Evolutionary conservation across 2,797 vertebrate genomes (phyloP), one percentile per base, ranked within the genome.

Genomic region (Tokudaia muenninki): DNA sequence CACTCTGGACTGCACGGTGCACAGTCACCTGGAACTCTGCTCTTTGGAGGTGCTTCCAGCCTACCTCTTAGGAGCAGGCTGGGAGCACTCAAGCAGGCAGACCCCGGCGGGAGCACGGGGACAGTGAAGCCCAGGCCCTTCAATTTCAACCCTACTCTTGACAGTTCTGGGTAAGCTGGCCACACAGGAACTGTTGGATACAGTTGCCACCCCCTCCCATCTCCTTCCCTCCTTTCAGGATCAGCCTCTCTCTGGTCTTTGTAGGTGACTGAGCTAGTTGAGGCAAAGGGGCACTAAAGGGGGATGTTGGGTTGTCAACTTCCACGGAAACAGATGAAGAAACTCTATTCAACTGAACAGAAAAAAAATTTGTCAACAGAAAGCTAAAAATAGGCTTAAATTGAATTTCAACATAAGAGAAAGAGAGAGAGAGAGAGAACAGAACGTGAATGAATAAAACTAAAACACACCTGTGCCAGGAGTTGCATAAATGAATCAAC

Each of bases 401-500:
- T 99, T 98, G 99, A 98, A 98, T 97, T 98, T 98, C 98, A 98
- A 98, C 98, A 97, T 98, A 97, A 98, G 98, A 99, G 98, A 98
- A 99, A 99, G 98, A 99, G 98, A 99, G 98, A 99, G 98, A 99
- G 99, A 99, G 99, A 99, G 99, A 99, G 99, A 99, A 99, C 99
- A 99, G 99, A 99, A 99, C 99, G 99, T 99, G 99, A 99, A 99
- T 99, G 99, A 99, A 99, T 99, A 99, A 99, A 99, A 99, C 99
- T 99, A 99, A 99, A 99, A 99, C 99, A 99, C 99, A 99, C 99
- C 99, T 99, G 99, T 99, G 99, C 99, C 99, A 99, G 99, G 99
- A 99, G 99, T 99, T 99, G 99, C 99, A 99, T 99, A 99, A 99
- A 99, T 99, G 99, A 99, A 99, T 99, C 99, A 99, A 99, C 99